Evolutionary conservation across 2,113 vertebrate genomes (phyloP).

Genomic region (Mastomys coucha): DNA sequence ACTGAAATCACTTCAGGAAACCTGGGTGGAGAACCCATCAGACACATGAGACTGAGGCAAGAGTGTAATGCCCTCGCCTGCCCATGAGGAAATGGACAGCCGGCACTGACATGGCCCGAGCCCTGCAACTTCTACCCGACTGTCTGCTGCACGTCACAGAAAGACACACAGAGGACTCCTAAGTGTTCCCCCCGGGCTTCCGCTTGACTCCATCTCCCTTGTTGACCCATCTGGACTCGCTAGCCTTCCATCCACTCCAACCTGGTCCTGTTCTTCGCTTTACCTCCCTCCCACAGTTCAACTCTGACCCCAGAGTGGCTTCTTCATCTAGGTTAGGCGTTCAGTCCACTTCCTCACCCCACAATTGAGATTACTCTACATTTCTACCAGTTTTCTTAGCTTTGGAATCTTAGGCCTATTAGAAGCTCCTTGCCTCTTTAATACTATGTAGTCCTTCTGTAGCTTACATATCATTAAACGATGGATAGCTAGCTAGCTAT

Average conservation of each 20-base stretch:
- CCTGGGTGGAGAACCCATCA: neutral
- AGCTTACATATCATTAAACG: neutral
- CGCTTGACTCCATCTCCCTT: too few relatives aligned
- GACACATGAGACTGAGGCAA: neutral
- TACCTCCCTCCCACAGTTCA: neutral
- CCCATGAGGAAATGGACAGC: neutral
- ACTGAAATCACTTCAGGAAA: neutral
- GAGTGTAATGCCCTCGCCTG: neutral
- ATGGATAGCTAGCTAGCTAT: neutral
- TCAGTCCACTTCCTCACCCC: neutral
- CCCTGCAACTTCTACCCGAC: too few relatives aligned
- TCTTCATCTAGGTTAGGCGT: neutral
- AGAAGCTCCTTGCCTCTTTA: neutral
- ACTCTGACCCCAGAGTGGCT: neutral
- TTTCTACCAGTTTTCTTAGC: too few relatives aligned
- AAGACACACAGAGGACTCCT: neutral
- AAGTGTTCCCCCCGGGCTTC: neutral
- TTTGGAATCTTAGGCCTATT: neutral
- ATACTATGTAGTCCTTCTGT: neutral
- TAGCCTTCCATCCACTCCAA: neutral
- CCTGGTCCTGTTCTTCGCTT: neutral
- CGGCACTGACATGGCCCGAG: neutral
- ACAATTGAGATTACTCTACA: too few relatives aligned
- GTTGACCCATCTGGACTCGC: too few relatives aligned
- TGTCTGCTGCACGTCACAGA: neutral